These are phyloP conservation scores for Selene dorsalis DNA, from an alignment of 2,797 vertebrate genomes.

Conservation along the genomic window DNA sequence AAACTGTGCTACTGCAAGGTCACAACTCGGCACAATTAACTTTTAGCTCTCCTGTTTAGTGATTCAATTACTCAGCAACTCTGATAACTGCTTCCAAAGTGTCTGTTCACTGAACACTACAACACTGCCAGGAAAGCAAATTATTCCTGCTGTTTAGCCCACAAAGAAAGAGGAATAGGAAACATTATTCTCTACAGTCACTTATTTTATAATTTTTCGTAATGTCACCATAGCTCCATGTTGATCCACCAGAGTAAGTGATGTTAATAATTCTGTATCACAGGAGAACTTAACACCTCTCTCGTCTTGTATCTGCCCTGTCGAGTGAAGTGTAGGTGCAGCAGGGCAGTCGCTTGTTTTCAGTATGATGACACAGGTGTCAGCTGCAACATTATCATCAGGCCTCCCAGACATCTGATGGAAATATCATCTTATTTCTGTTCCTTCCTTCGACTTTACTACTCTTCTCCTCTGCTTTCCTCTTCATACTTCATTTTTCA, in stretches of 20 bases:
- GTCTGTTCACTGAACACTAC: neutral
- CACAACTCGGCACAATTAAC: neutral
- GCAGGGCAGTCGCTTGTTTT: conserved; percentile 52
- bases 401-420: conserved; percentile 73
- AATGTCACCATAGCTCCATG: neutral
- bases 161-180: neutral
- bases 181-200: neutral
- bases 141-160: neutral
- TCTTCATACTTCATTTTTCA: conserved; percentile 45
- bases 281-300: conserved; percentile 11
- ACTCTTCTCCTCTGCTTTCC: conserved; percentile 1
- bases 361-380: conserved; percentile 71
- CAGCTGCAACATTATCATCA: conserved; percentile 74
- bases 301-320: conserved; percentile 37
- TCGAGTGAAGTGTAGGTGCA: conserved; percentile 63
- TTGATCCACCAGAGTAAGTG: conserved; percentile 17
- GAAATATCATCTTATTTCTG: conserved; percentile 69
- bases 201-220: conserved; percentile 21
- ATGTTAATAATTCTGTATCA: conserved; percentile 47
- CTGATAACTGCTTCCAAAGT: neutral
- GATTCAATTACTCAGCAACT: neutral
- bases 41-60: no score
- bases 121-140: neutral
- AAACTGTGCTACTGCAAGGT: neutral
- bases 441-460: conserved; percentile 27